These are phyloP conservation scores for Nephrotoma appendiculata DNA, from an alignment of 2,888 invertebrate genomes.

Conservation along the genomic window DNA sequence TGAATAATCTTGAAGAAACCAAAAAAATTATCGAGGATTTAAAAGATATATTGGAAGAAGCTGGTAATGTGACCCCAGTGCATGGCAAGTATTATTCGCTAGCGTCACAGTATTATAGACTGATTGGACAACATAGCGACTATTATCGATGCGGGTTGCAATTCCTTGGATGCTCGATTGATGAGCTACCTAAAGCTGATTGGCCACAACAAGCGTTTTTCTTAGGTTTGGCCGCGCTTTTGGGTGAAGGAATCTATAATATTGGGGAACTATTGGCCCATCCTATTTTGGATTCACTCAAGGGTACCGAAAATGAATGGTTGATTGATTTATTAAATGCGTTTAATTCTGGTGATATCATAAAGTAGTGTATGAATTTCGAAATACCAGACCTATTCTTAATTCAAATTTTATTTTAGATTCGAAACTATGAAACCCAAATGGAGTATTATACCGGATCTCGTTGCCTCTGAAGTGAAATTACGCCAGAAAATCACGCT, in stretches of 20 bases:
- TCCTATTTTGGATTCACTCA: slow-evolving; percentile 76
- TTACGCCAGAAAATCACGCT: slow-evolving; percentile 88
- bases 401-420: slow-evolving; percentile 18
- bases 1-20: slow-evolving; percentile 62
- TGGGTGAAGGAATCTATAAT: slow-evolving; percentile 93
- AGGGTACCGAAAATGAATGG: slow-evolving; percentile 75
- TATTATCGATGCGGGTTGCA: slow-evolving; percentile 92
- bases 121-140: slow-evolving; percentile 70
- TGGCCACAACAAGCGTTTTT: slow-evolving; percentile 74
- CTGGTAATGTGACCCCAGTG: slow-evolving; percentile 84
- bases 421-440: slow-evolving; percentile 56
- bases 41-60: slow-evolving; percentile 68
- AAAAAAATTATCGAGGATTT: slow-evolving; percentile 80
- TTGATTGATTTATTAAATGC: slow-evolving; percentile 70
- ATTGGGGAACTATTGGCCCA: slow-evolving; percentile 95
- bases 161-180: slow-evolving; percentile 60
- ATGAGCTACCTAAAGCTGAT: slow-evolving; percentile 45
- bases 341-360: slow-evolving; percentile 74
- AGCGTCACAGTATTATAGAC: slow-evolving; percentile 81
- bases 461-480: slow-evolving; percentile 64
- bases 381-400: neutral
- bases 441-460: slow-evolving; percentile 70
- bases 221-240: slow-evolving; percentile 81
- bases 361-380: slow-evolving; percentile 34
- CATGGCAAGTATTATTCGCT: slow-evolving; percentile 89